Conservation (phyloP, 2,113 vertebrate species). For the Oreocharis arfaki region DNA sequence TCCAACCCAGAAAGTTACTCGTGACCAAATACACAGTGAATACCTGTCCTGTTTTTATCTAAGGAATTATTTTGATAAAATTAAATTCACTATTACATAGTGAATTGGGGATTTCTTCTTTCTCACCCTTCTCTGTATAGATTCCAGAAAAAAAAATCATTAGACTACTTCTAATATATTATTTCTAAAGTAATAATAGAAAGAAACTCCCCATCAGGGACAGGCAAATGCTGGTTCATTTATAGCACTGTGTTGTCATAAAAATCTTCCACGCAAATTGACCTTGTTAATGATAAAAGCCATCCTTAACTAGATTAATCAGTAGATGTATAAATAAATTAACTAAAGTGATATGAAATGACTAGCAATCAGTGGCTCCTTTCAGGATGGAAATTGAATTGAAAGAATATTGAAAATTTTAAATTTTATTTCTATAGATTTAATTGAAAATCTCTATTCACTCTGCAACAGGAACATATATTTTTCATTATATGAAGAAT, state of each 20-base stretch:
- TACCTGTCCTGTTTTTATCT: background rate
- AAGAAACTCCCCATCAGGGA: background rate
- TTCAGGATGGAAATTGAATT: background rate
- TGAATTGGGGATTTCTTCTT: background rate
- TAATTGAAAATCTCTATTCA: background rate
- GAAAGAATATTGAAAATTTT: background rate
- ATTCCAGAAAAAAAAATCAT: background rate
- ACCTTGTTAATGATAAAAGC: background rate
- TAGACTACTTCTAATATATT: background rate
- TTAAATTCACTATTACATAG: background rate
- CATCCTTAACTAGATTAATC: background rate
- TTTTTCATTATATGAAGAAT: background rate
- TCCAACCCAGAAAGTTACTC: background rate
- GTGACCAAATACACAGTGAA: background rate
- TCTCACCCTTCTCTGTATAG: background rate
- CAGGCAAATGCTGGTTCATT: background rate
- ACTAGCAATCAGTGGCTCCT: background rate
- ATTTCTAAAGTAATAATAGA: background rate
- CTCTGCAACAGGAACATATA: background rate
- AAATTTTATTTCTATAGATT: background rate
- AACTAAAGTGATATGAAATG: background rate
- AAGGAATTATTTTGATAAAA: background rate
- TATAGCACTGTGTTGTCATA: background rate
- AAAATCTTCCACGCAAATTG: background rate
- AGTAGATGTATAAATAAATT: background rate